phyloP scores from a whole-genome alignment of 1,140 invertebrate genomes.

The Euura saliciscinereae region DNA sequence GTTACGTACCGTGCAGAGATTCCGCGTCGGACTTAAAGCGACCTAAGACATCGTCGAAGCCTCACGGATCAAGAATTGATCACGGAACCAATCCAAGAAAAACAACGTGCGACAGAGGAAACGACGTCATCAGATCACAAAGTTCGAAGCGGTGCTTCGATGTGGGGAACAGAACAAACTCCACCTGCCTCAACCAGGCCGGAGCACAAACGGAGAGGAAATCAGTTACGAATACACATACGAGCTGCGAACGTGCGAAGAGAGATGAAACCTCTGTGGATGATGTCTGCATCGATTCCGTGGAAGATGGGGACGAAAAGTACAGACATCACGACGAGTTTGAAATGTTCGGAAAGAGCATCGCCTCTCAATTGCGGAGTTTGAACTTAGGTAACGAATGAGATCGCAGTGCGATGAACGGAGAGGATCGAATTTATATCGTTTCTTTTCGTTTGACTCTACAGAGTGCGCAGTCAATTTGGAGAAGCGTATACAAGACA shows the following conservation, averaged over 20 bases:
- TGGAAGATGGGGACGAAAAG: not conserved
- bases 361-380: conserved; percentile 8
- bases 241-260: not conserved
- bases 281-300: not conserved
- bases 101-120: not conserved
- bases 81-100: not conserved
- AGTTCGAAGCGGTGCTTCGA: not conserved
- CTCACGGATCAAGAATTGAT: not conserved
- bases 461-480: conserved; percentile 5
- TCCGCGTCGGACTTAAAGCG: not conserved
- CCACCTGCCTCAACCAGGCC: not conserved
- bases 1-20: not conserved
- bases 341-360: conserved; percentile 11
- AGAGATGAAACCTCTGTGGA: not conserved
- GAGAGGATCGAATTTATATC: not conserved
- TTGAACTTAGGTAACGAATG: conserved; percentile 8
- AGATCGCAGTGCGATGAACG: not conserved
- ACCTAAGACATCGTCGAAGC: not conserved
- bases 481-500: conserved; percentile 14
- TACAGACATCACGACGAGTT: not conserved
- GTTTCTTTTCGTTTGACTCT: not conserved
- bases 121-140: not conserved
- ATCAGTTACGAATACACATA: not conserved
- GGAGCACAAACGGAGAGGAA: not conserved
- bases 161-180: not conserved